These are phyloP conservation scores for Rhyzopertha dominica DNA, from an alignment of 1,140 invertebrate genomes.

Conservation along the genomic window DNA sequence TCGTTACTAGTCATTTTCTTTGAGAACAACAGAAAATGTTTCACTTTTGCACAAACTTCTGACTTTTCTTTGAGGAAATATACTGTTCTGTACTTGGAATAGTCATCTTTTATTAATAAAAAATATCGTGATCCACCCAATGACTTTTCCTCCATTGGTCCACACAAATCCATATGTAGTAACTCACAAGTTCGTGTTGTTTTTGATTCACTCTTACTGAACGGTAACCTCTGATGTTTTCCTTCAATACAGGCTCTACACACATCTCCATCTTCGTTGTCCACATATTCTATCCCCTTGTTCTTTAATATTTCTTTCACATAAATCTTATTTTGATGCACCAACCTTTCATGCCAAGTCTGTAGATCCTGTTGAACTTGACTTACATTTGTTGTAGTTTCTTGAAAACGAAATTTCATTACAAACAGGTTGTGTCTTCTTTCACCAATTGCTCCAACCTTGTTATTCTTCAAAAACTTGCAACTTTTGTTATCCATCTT, in stretches of 20 bases:
- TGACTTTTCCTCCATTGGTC: slow-evolving; percentile 31
- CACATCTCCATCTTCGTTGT: too few relatives aligned
- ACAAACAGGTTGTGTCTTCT: slow-evolving; percentile 23
- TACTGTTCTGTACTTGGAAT: slow-evolving; percentile 27
- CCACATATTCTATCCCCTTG: too few relatives aligned
- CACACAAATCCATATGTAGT: too few relatives aligned
- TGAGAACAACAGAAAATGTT: slow-evolving; percentile 31
- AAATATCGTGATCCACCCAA: slow-evolving; percentile 35
- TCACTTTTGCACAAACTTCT: slow-evolving; percentile 31
- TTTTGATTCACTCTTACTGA: slow-evolving; percentile 12
- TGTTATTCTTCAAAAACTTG: slow-evolving; percentile 15
- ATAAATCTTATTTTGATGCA: too few relatives aligned
- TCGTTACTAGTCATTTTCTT: too few relatives aligned
- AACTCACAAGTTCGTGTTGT: slow-evolving; percentile 2
- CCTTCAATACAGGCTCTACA: slow-evolving; percentile 37
- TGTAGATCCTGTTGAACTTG: slow-evolving; percentile 18
- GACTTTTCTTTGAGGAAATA: slow-evolving; percentile 40
- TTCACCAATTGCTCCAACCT: slow-evolving; percentile 15
- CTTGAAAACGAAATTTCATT: slow-evolving; percentile 29
- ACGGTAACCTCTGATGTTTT: slow-evolving; percentile 27
- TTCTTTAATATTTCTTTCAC: too few relatives aligned
- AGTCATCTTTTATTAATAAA: slow-evolving; percentile 39
- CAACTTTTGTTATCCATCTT: slow-evolving; percentile 16
- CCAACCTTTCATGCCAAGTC: slow-evolving; percentile 37
- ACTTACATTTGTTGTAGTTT: slow-evolving; percentile 20